Percentiles rank a stretch among this genome's conserved stretches.
phyloP scores from a whole-genome alignment of 2,888 invertebrate species.

The Pollenia labialis region DNA sequence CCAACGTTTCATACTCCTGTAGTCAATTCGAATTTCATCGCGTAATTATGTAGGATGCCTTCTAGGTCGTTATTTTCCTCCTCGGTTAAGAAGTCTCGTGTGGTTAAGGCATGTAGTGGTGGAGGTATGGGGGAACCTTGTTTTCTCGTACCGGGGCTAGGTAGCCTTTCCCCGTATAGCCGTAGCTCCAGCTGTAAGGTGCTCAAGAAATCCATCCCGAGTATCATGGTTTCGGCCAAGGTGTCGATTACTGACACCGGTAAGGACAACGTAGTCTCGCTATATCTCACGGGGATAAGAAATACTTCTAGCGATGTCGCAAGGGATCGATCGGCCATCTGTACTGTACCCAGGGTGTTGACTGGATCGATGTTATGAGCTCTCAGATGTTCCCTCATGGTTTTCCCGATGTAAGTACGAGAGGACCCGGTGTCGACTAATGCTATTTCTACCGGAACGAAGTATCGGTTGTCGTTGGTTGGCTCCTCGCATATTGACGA shows the following conservation, averaged over 20 bases:
- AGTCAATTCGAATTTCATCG: neutral
- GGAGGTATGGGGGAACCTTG: neutral
- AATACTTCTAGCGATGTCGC: neutral
- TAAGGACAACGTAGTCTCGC: neutral
- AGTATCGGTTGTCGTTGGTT: neutral
- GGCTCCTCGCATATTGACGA: neutral
- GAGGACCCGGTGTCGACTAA: too few relatives aligned
- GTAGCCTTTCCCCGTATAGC: neutral
- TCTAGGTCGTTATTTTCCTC: neutral
- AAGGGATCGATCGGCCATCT: slow-evolving; percentile 19
- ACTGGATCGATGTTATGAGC: neutral
- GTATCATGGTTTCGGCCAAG: slow-evolving; percentile 1
- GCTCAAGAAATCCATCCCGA: slow-evolving; percentile 13
- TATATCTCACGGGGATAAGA: neutral
- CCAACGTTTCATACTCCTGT: neutral
- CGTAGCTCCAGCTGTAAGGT: neutral
- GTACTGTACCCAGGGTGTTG: neutral
- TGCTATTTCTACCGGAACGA: neutral
- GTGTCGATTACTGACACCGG: neutral
- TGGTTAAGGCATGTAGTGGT: neutral
- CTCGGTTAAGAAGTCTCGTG: neutral
- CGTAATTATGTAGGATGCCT: neutral
- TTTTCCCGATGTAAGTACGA: too few relatives aligned
- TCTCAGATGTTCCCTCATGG: too few relatives aligned
- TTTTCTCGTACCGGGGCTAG: too few relatives aligned